Percentiles rank a stretch among this genome's conserved stretches.
These are phyloP conservation scores for Enteromius argenteus DNA, from an alignment of 2,797 vertebrate genomes.

Conservation along the genomic window DNA sequence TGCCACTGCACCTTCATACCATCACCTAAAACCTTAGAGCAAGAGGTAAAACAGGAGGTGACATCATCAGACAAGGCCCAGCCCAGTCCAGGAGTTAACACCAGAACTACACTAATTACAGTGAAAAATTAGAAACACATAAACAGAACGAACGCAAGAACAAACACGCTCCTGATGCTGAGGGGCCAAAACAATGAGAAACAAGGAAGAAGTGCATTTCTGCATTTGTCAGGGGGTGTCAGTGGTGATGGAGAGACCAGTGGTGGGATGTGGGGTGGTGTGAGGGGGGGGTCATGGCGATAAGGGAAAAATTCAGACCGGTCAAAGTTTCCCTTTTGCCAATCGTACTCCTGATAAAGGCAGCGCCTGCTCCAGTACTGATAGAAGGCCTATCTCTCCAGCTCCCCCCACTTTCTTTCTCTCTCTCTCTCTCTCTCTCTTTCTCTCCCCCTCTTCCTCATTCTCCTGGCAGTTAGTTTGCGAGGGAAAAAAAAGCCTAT, in stretches of 20 bases:
- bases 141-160: slow-evolving; percentile 60
- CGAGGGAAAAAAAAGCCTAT: slow-evolving; percentile 72
- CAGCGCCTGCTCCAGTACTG: slow-evolving; percentile 89
- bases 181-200: slow-evolving; percentile 25
- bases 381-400: slow-evolving; percentile 88
- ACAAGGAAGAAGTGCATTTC: slow-evolving; percentile 48
- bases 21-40: background rate
- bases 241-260: slow-evolving; percentile 76
- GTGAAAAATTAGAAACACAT: slow-evolving; percentile 61
- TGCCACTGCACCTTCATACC: background rate
- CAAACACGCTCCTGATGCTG: slow-evolving; percentile 66
- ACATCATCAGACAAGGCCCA: slow-evolving; percentile 23
- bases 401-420: slow-evolving; percentile 50
- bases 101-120: slow-evolving; percentile 41
- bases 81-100: background rate
- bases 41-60: slow-evolving; percentile 30
- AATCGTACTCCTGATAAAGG: slow-evolving; percentile 93
- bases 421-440: slow-evolving; percentile 34
- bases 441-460: slow-evolving; percentile 42
- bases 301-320: slow-evolving; percentile 90
- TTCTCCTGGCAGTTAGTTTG: slow-evolving; percentile 81
- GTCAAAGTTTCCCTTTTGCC: slow-evolving; percentile 92
- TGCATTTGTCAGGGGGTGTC: slow-evolving; percentile 59
- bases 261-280: slow-evolving; percentile 60
- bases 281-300: slow-evolving; percentile 79